Evolutionary conservation across 2,888 invertebrate genomes (phyloP).

Genomic region (Drosophila colorata): DNA sequence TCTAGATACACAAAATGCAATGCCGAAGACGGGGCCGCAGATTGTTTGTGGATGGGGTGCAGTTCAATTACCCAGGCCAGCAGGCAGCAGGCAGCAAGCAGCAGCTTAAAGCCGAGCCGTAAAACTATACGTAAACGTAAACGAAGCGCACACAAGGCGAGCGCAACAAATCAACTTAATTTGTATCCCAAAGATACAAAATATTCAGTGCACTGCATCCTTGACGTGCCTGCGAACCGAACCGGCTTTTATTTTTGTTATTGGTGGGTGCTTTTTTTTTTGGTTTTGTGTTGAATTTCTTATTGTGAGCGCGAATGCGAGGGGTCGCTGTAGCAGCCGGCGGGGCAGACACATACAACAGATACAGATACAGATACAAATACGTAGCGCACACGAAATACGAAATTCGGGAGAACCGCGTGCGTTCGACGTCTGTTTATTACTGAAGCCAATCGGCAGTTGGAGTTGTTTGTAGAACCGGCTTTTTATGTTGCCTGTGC

Average conservation of each 20-base stretch:
- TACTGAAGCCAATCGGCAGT: constrained; percentile 67
- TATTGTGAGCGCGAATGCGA: constrained; percentile 17
- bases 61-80: constrained; percentile 58
- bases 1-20: constrained; percentile 72
- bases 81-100: not conserved
- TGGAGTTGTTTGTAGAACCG: constrained; percentile 62
- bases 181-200: constrained; percentile 77
- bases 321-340: constrained; percentile 25
- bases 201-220: constrained; percentile 65
- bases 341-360: constrained; percentile 20
- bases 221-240: constrained; percentile 60
- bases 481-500: constrained; percentile 46
- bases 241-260: constrained; percentile 60
- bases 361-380: constrained; percentile 33
- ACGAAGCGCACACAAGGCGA: constrained; percentile 37
- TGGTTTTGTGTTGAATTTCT: constrained; percentile 10
- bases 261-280: constrained; percentile 53
- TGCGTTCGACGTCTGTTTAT: constrained; percentile 71
- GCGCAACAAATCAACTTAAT: constrained; percentile 71
- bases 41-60: constrained; percentile 35
- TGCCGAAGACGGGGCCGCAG: constrained; percentile 25
- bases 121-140: constrained; percentile 16
- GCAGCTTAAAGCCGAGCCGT: constrained; percentile 29
- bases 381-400: constrained; percentile 20
- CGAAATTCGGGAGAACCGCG: constrained; percentile 63